These are phyloP conservation scores for Sogatella furcifera DNA, from an alignment of 1,140 invertebrate genomes.

Conservation along the genomic window DNA sequence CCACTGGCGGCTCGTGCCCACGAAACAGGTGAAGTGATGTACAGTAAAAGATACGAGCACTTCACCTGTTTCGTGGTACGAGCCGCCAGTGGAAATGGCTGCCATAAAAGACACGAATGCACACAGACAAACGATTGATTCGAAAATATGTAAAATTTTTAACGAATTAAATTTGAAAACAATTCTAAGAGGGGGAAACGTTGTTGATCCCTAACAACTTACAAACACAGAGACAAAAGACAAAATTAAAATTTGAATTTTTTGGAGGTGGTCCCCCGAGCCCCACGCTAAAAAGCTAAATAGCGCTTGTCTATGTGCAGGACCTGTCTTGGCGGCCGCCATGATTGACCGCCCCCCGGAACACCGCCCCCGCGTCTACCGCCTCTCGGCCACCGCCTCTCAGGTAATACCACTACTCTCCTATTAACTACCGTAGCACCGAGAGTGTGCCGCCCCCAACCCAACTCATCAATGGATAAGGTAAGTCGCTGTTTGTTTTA, in stretches of 20 bases:
- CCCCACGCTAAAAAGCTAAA: neutral
- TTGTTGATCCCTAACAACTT: neutral
- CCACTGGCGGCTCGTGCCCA: too few species aligned
- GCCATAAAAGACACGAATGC: conserved; percentile 3
- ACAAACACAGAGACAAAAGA: neutral
- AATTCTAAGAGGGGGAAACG: neutral
- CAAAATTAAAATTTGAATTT: neutral
- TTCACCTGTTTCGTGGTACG: too few species aligned
- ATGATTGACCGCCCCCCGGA: neutral
- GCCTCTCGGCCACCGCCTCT: neutral
- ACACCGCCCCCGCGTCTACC: neutral
- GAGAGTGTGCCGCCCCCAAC: too few species aligned
- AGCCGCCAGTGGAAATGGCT: too few species aligned
- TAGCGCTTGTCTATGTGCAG: neutral
- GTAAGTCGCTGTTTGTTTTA: too few species aligned
- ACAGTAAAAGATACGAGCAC: too few species aligned
- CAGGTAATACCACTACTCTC: neutral
- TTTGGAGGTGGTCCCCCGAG: too few species aligned
- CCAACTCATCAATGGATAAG: too few species aligned
- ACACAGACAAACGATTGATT: neutral
- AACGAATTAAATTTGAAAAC: neutral
- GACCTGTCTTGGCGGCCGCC: conserved; percentile 1
- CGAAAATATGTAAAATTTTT: neutral
- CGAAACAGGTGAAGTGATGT: too few species aligned
- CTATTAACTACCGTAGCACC: neutral